Percentiles rank a stretch among this genome's conserved stretches.
phyloP scores from a whole-genome alignment of 2,888 invertebrate species.

The Lordiphosa fenestrarum region DNA sequence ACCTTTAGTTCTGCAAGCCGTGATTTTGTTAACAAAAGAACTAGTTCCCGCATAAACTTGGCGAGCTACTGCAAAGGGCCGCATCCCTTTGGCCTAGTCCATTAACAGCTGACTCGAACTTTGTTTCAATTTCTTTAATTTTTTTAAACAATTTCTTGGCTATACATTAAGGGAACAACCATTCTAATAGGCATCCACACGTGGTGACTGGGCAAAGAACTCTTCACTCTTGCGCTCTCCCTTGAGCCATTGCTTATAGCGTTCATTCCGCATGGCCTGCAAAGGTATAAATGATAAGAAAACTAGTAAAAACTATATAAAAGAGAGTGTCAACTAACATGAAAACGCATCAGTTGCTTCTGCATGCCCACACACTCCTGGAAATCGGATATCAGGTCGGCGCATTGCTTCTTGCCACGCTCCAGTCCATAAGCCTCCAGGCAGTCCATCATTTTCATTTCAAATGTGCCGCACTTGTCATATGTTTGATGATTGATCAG shows the following conservation, averaged over 20 bases:
- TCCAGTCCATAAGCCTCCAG: conserved; percentile 89
- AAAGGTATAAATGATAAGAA: conserved; percentile 35
- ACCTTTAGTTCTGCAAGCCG: too few relatives aligned
- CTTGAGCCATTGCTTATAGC: conserved; percentile 82
- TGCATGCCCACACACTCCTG: conserved; percentile 84
- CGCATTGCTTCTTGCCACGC: conserved; percentile 84
- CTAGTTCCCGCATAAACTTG: not conserved
- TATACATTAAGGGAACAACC: conserved; percentile 38
- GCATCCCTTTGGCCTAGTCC: not conserved
- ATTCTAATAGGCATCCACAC: conserved; percentile 83
- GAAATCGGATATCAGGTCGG: conserved; percentile 84
- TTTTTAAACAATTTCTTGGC: conserved; percentile 53
- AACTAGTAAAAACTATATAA: not conserved
- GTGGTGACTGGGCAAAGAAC: conserved; percentile 82
- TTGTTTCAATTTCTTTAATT: conserved; percentile 44
- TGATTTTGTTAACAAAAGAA: too few relatives aligned
- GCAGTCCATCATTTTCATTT: conserved; percentile 88
- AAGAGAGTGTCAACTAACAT: conserved; percentile 77
- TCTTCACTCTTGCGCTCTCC: conserved; percentile 83
- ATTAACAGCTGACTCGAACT: not conserved
- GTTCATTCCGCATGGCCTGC: conserved; percentile 84
- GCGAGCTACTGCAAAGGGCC: conserved; percentile 1
- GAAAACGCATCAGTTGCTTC: conserved; percentile 84
- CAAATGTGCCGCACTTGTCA: conserved; percentile 85
- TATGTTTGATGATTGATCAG: conserved; percentile 85